Percentiles rank a stretch among this genome's conserved stretches.
phyloP scores from a whole-genome alignment of 1,140 invertebrate genomes.

The Papilio xuthus region DNA sequence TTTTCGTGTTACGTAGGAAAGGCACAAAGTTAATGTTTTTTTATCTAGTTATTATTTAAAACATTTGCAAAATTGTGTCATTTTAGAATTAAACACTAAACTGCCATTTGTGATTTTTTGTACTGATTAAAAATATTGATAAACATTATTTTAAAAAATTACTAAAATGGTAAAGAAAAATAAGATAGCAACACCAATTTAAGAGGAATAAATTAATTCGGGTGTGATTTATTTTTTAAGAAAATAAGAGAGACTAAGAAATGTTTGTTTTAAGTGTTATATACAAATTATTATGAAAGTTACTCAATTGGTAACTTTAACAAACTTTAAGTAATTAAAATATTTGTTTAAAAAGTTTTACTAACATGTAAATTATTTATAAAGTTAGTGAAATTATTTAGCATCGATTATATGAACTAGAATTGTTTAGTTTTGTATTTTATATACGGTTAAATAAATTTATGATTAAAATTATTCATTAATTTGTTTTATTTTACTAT shows the following conservation, averaged over 20 bases:
- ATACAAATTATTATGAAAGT: neutral
- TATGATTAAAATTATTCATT: slow-evolving; percentile 51
- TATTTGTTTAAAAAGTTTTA: neutral
- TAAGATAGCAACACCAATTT: neutral
- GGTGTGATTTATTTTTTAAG: slow-evolving; percentile 4
- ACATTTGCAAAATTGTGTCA: too few species aligned
- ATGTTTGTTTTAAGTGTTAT: too few species aligned
- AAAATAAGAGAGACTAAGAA: neutral
- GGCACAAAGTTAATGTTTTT: too few species aligned
- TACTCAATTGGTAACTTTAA: neutral
- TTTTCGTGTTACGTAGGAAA: too few species aligned
- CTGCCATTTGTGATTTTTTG: neutral
- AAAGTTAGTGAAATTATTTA: slow-evolving; percentile 15
- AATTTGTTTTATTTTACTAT: slow-evolving; percentile 45
- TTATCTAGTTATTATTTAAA: too few species aligned
- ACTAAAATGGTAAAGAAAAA: neutral
- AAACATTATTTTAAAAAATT: neutral
- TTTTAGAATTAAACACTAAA: neutral
- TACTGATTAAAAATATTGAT: neutral
- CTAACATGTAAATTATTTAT: neutral
- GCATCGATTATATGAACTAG: slow-evolving; percentile 30
- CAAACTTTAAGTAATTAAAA: neutral
- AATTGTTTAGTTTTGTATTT: slow-evolving; percentile 71
- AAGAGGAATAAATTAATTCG: neutral
- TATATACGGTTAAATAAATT: slow-evolving; percentile 61